Evolutionary conservation across 2,797 vertebrate species (phyloP), one percentile per base, ranked within the genome.

Genomic region (Myripristis murdjan): DNA sequence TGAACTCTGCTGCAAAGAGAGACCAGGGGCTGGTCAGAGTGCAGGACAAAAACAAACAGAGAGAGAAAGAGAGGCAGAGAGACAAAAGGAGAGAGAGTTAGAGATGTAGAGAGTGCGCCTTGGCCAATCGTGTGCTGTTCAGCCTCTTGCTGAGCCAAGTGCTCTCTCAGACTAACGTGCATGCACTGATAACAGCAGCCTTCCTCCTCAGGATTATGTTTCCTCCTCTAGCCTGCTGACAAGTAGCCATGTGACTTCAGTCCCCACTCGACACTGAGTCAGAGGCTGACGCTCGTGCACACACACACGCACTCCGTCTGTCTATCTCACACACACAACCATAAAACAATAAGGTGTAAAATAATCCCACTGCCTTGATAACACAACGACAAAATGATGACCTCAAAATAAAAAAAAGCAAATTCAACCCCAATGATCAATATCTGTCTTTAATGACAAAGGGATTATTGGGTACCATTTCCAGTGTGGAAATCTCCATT

Each of bases 191-290:
- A 92, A 90, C 83, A 47, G 80, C 88, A 91, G 85, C 86, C 90
- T 92, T 92, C 92, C 89, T 93, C 89, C 73, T 75, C 48, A 5
- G 83, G 91, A 92, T 95, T 94, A 94, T 75, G 91, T 94, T 94
- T 93, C 94, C 92, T 92, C 88, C 89, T 91, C 82, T 79, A 84
- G 83, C 87, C 90, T 82, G 90, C 91, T 93, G 90, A 93, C 91
- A 92, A 87, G 87, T 76, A 75, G 84, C 90, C 94, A 95, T 95
- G 94, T 95, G 95, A 95, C 93, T 88, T 65, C 75, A 78, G 63
- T 71, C 69, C 64, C 89, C 86, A 91, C 85, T 91, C 90, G 92
- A 84, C 83, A 89, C 75, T 94, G 93, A 95, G 88, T 94, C 92
- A 93, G 78, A 87, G 75, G 66, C 88, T 75, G 66, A 59, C 64